Base-by-base conservation (phyloP, 2,797 vertebrate species). In the Tragopan temminckii region DNA sequence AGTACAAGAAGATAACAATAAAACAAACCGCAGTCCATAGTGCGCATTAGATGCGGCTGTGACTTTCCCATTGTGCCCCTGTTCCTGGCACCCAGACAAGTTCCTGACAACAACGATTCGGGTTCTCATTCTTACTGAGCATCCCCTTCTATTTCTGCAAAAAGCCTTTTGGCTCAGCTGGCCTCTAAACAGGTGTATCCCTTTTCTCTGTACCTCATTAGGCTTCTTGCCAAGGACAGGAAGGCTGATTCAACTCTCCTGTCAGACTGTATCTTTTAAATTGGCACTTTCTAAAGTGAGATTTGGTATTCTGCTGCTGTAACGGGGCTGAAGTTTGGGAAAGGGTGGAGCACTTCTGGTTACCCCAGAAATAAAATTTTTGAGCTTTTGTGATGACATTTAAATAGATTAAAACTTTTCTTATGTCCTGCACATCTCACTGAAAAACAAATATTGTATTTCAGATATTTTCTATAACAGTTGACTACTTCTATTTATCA, bases 201-300 rank as follows among this genome's bases (percentile, higher is more conserved):
- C 63, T 80, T 91, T 94, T 70, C 92, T 84, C 79, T 83, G 48
- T 81, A 70, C 84, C 85, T 95, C 90, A 91, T 95, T 96, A 95
- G 89, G 94, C 59, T 3, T n/a, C 57, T 92, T 61, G 89, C 93
- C 93, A 95, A 83, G 74, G 61, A 95, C 46, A 91, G 80, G 95
- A 91, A 83, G 63, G 70, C 89, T 95, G 89, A 95, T 92, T 95
- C 94, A 93, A 93, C 89, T 69, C 72, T 70, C 25, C 85, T 81
- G 90, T 95, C 95, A 92, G 93, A 70, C 0, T 0, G 3, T 53
- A 20, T 74, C 67, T 91, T 94, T 91, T 79, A 67, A 96, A 95
- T 52, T 61, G 45, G 82, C 52, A 85, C 55, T 82, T 95, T 90
- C 89, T 59, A 76, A 92, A 94, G 62, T 35, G 45, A 86, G 70